Conservation (phyloP, 2,888 invertebrate species). For the Zygaena filipendulae region DNA sequence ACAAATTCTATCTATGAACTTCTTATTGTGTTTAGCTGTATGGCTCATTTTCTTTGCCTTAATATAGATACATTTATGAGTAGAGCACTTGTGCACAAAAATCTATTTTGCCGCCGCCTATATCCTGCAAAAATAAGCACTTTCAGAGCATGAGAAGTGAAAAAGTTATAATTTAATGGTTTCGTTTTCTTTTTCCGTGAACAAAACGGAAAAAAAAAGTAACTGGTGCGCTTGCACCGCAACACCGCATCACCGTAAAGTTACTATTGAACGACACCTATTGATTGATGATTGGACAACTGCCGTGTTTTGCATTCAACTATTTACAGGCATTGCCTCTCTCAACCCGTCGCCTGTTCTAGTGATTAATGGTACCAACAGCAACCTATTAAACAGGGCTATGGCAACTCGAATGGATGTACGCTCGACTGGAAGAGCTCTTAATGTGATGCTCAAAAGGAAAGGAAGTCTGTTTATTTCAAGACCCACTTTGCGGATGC, state of each 20-base stretch:
- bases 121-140: too few species aligned
- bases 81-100: too few species aligned
- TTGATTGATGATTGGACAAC: slow-evolving; percentile 65
- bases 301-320: slow-evolving; percentile 64
- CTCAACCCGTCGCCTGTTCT: slow-evolving; percentile 58
- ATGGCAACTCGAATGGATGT: slow-evolving; percentile 29
- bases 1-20: too few species aligned
- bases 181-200: too few species aligned
- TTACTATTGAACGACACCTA: slow-evolving; percentile 20
- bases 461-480: slow-evolving; percentile 18
- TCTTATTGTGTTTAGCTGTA: too few species aligned
- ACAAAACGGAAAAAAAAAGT: too few species aligned
- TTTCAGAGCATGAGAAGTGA: too few species aligned
- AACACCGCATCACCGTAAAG: slow-evolving; percentile 5
- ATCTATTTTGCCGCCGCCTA: too few species aligned
- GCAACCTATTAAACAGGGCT: slow-evolving; percentile 33
- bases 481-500: slow-evolving; percentile 7
- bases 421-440: slow-evolving; percentile 26
- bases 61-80: too few species aligned
- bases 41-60: too few species aligned
- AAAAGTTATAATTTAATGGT: too few species aligned
- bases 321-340: slow-evolving; percentile 66
- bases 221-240: too few species aligned
- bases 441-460: slow-evolving; percentile 10
- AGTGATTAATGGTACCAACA: slow-evolving; percentile 54